A percentile compares a stretch with the other conserved stretches of the same genome.
phyloP scores from a whole-genome alignment of 2,797 vertebrate genomes.

The Zalophus californianus region DNA sequence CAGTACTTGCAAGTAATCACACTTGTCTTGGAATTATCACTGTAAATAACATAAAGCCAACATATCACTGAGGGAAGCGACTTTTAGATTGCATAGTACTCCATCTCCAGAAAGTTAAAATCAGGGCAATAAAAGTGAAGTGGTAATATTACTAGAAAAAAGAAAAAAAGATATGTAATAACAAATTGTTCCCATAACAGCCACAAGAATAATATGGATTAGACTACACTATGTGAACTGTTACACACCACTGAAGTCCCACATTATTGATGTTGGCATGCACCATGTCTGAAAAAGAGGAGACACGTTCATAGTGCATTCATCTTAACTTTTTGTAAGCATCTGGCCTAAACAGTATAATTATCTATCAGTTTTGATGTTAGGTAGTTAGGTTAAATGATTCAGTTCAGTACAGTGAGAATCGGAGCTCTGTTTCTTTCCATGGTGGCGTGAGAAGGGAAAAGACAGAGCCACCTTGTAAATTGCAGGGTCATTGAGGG shows the following conservation, averaged over 20 bases:
- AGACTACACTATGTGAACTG: neutral
- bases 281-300: neutral
- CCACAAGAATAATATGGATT: neutral
- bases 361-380: neutral
- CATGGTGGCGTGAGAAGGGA: neutral
- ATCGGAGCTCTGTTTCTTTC: neutral
- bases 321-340: neutral
- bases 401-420: neutral
- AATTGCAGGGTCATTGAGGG: neutral
- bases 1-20: slow-evolving; percentile 35
- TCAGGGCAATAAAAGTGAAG: slow-evolving; percentile 35
- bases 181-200: neutral
- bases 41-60: slow-evolving; percentile 49
- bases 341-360: neutral
- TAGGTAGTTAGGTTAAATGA: slow-evolving; percentile 42
- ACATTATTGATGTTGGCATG: neutral
- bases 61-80: neutral
- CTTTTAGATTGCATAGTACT: neutral
- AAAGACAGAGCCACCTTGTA: neutral
- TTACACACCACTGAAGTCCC: neutral
- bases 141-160: neutral
- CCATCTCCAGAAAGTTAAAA: slow-evolving; percentile 47
- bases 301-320: neutral
- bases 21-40: neutral
- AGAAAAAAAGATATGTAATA: neutral